phyloP scores from a whole-genome alignment of 2,797 vertebrate genomes.

The Threskiornis aethiopicus region DNA sequence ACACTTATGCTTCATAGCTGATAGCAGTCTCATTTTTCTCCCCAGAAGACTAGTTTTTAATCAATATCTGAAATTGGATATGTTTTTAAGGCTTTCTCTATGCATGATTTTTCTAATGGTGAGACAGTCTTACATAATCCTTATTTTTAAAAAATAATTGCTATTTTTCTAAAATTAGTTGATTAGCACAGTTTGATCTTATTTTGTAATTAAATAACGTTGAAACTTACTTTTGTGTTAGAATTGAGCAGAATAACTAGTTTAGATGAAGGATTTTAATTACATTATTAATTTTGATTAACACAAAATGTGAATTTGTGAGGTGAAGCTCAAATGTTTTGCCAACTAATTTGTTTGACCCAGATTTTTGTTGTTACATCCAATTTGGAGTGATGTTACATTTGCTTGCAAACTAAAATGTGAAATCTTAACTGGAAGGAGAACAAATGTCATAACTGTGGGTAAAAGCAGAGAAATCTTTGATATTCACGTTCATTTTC shows the following conservation, averaged over 20 bases:
- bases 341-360: background rate
- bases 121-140: background rate
- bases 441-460: background rate
- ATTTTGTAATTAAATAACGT: background rate
- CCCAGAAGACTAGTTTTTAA: background rate
- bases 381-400: background rate
- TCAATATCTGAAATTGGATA: background rate
- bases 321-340: background rate
- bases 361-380: background rate
- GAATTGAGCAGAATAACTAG: background rate
- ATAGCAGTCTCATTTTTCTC: background rate
- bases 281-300: background rate
- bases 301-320: too few species aligned
- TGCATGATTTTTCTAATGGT: background rate
- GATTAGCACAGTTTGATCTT: background rate
- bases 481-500: rapidly evolving
- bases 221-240: background rate
- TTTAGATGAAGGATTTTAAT: background rate
- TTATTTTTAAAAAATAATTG: background rate
- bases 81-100: background rate
- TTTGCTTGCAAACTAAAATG: background rate
- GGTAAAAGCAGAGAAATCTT: background rate
- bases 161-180: background rate
- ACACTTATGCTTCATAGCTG: background rate
- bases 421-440: background rate